Evolutionary conservation across 1,140 invertebrate genomes (phyloP).

Genomic region (Melipona quadrifasciata): DNA sequence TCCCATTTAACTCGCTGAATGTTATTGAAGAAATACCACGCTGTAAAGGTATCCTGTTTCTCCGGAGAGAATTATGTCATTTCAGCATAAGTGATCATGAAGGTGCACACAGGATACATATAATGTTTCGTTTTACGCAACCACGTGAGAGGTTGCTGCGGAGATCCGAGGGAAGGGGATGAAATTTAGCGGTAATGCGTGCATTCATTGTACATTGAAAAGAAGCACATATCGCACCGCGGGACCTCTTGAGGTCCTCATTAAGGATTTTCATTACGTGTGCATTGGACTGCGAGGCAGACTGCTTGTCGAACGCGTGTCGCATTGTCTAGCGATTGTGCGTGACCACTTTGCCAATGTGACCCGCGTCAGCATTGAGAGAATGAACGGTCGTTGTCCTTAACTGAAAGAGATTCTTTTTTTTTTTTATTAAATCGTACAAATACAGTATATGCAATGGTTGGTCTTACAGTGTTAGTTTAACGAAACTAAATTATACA

Average conservation of each 20-base stretch:
- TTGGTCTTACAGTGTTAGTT: no score
- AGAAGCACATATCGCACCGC: background rate
- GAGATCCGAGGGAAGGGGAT: background rate
- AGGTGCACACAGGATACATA: background rate
- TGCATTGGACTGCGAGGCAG: constrained; percentile 4
- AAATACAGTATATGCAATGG: no score
- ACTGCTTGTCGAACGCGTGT: constrained; percentile 29
- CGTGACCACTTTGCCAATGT: constrained; percentile 30
- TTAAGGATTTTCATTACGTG: constrained; percentile 37
- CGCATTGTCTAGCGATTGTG: constrained; percentile 10
- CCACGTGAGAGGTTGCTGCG: background rate
- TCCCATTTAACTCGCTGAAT: background rate
- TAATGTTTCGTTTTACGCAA: constrained; percentile 24
- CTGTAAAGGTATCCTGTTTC: background rate
- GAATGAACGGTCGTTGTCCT: constrained; percentile 8
- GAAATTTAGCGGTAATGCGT: constrained; percentile 18
- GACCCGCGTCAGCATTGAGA: background rate
- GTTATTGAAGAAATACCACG: background rate
- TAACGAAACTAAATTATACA: no score
- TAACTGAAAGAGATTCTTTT: background rate
- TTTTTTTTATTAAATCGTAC: background rate
- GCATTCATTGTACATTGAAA: background rate
- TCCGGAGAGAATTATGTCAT: constrained; percentile 12
- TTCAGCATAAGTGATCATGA: background rate
- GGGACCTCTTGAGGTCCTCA: background rate